Evolutionary conservation across 2,888 invertebrate species (phyloP), one percentile per base, ranked within the genome.

Genomic region (Cephus rjabovi): DNA sequence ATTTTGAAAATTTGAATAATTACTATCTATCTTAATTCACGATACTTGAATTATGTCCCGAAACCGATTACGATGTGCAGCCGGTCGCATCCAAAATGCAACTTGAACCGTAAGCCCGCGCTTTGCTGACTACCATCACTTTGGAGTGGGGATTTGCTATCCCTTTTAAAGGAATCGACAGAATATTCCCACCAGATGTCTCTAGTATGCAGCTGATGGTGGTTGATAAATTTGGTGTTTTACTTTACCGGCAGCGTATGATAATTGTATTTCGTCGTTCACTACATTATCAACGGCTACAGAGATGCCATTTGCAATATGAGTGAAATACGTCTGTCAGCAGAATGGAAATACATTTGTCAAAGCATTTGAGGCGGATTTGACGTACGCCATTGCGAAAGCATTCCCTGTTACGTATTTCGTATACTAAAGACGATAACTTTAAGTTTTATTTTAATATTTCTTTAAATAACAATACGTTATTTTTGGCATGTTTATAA

Each of bases 11-110:
- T 23, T 56, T 56, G 0, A 56, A 56, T 23, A 23, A 23, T 56
- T 56, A 56, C 23, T 56, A 56, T 23, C 23, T 23, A 9, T 56
- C 23, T 56, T 56, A 1, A 56, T 56, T 56, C 56, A 23, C 56
- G 56, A 56, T 56, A 56, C 56, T 56, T 56, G 74, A 71, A 78
- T 80, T 80, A 82, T 81, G 76, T 81, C 82, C 85, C 82, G 75
- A 81, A 85, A 82, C 83, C 87, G 85, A 83, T 85, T 87, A 87
- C 89, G 90, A 90, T 90, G 91, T 88, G 89, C 87, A 87, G 88
- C 87, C 89, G 89, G 86, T 88, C 90, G 90, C 91, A 90, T 90
- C 91, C 89, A 90, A 91, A 90, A 89, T 90, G 90, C 90, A 91
- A 91, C 91, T 91, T 91, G 86, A 91, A 90, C 90, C 79, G 81